Conservation (phyloP, 2,888 invertebrate species). For the Emmelina monodactyla region DNA sequence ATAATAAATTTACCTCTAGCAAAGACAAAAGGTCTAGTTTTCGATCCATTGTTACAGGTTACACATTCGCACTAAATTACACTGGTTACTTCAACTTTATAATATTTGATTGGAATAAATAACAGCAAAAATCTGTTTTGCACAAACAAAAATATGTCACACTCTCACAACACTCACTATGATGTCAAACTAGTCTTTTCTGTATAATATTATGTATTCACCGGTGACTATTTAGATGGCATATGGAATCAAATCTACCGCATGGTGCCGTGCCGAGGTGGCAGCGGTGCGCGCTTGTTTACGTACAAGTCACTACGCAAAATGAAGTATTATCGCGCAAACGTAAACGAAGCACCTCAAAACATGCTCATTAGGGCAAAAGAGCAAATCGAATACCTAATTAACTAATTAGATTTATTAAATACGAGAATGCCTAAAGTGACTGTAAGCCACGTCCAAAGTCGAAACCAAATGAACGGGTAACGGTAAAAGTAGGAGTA, state of each 20-base stretch:
- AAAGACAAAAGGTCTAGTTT: constrained; percentile 58
- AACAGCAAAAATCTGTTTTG: neutral
- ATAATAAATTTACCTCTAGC: constrained; percentile 45
- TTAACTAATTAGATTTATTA: constrained; percentile 35
- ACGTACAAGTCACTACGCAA: constrained; percentile 26
- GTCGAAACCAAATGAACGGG: constrained; percentile 56
- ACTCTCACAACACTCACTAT: constrained; percentile 23
- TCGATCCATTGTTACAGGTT: constrained; percentile 50
- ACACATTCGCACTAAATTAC: constrained; percentile 23
- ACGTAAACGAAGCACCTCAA: constrained; percentile 18
- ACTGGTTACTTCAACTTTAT: neutral
- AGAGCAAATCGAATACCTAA: constrained; percentile 22
- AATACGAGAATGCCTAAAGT: constrained; percentile 23
- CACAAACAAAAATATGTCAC: constrained; percentile 19
- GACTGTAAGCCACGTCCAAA: constrained; percentile 39
- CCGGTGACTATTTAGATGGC: constrained; percentile 28
- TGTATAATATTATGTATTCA: constrained; percentile 11
- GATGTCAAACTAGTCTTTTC: constrained; percentile 9
- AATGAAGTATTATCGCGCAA: constrained; percentile 20
- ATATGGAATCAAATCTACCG: constrained; percentile 50
- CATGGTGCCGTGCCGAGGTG: constrained; percentile 55
- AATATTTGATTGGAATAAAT: neutral
- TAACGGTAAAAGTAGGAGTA: constrained; percentile 62
- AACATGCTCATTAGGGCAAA: constrained; percentile 29
- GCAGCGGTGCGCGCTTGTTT: constrained; percentile 44